Evolutionary conservation across 1,140 invertebrate genomes (phyloP).

Genomic region (Aphaenogaster floridana): DNA sequence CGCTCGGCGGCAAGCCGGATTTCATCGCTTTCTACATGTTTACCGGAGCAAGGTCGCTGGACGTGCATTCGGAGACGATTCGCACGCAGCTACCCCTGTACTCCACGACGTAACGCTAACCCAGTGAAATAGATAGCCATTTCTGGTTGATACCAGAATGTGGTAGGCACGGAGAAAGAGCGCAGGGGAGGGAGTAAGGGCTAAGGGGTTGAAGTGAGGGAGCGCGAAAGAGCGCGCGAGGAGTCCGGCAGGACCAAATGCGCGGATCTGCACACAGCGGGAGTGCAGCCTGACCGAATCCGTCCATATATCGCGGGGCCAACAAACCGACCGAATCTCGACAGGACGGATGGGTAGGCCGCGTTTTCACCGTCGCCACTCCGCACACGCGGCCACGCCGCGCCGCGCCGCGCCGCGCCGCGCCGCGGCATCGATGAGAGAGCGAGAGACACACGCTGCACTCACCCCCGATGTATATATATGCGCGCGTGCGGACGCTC

Average conservation of each 20-base stretch:
- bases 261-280: slow-evolving; percentile 16
- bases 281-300: slow-evolving; percentile 77
- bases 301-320: slow-evolving; percentile 83
- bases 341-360: slow-evolving; percentile 83
- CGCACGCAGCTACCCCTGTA: not conserved
- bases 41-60: not conserved
- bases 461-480: slow-evolving; percentile 40
- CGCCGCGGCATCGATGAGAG: slow-evolving; percentile 36
- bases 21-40: slow-evolving; percentile 23
- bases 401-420: slow-evolving; percentile 9
- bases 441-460: slow-evolving; percentile 28
- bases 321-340: slow-evolving; percentile 85
- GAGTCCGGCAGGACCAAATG: slow-evolving; percentile 30
- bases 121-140: slow-evolving; percentile 84
- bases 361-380: slow-evolving; percentile 82
- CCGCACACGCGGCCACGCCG: slow-evolving; percentile 56
- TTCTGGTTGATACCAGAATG: slow-evolving; percentile 66
- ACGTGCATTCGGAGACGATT: slow-evolving; percentile 54
- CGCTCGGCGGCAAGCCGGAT: slow-evolving; percentile 19
- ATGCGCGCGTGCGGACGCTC: slow-evolving; percentile 23
- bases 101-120: slow-evolving; percentile 81
- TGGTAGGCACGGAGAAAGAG: slow-evolving; percentile 56
- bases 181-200: slow-evolving; percentile 16
- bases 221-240: not conserved
- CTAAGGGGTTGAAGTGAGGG: not conserved